Conservation (phyloP, 2,888 invertebrate species). For the Pycnomerus fuliginosus region DNA sequence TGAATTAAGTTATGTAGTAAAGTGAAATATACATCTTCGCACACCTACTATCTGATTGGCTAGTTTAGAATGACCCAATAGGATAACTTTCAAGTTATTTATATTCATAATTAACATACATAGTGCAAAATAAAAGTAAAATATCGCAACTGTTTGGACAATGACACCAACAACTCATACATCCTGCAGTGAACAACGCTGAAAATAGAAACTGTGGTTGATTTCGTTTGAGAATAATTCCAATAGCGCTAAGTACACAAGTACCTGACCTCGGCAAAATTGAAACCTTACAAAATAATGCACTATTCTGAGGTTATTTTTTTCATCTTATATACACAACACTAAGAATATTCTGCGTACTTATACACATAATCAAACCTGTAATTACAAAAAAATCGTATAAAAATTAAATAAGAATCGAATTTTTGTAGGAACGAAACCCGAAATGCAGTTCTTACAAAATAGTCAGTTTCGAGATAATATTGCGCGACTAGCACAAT, state of each 20-base stretch:
- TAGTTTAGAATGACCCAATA: too few species aligned
- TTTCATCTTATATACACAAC: slow-evolving; percentile 23
- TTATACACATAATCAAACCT: slow-evolving; percentile 12
- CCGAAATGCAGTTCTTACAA: slow-evolving; percentile 2
- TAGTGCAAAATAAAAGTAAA: slow-evolving; percentile 17
- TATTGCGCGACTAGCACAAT: too few species aligned
- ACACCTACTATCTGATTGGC: too few species aligned
- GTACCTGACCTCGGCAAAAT: slow-evolving; percentile 11
- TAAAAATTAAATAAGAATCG: slow-evolving; percentile 15
- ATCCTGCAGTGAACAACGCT: slow-evolving; percentile 10
- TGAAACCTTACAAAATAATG: slow-evolving; percentile 21
- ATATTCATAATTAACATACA: slow-evolving; percentile 21
- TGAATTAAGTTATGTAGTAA: too few species aligned
- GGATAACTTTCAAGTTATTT: slow-evolving; percentile 2
- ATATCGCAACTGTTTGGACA: too few species aligned
- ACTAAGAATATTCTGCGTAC: slow-evolving; percentile 21
- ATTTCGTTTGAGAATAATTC: slow-evolving; percentile 7
- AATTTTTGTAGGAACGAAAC: not conserved
- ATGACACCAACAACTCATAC: too few species aligned
- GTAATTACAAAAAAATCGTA: slow-evolving; percentile 18
- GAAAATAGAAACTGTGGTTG: slow-evolving; percentile 11
- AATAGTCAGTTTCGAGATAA: too few species aligned
- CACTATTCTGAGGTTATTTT: slow-evolving; percentile 25
- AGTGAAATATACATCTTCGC: too few species aligned
- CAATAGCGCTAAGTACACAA: slow-evolving; percentile 19